A percentile compares a stretch with the other conserved stretches of the same genome.
Conservation (phyloP, 2,797 vertebrate species). For the Gila robusta region DNA sequence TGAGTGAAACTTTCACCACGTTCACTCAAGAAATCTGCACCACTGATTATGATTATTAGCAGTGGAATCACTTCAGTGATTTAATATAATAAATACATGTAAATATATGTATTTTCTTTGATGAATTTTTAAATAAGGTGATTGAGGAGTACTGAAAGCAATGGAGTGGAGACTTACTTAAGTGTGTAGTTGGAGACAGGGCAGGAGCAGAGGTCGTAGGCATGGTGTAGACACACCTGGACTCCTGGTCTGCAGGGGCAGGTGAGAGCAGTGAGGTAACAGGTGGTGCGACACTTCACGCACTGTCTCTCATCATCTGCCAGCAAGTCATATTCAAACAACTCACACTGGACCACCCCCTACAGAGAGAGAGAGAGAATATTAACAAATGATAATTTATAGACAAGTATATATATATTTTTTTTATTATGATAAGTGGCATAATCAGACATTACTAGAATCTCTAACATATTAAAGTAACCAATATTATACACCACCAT, state of each 20-base stretch:
- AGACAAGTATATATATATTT: neutral
- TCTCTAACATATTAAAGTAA: neutral
- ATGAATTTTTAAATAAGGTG: neutral
- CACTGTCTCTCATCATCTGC: constrained; percentile 97
- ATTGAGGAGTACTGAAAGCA: neutral
- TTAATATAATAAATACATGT: neutral
- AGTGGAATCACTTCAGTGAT: neutral
- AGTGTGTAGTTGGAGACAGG: constrained; percentile 85
- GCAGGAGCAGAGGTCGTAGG: constrained; percentile 88
- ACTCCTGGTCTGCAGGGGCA: constrained; percentile 87
- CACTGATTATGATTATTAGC: neutral
- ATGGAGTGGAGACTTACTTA: constrained; percentile 80
- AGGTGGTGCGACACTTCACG: constrained; percentile 92
- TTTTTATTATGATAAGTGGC: neutral
- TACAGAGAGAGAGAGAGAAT: constrained; percentile 59
- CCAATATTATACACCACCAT: neutral
- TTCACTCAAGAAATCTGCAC: neutral
- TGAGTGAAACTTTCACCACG: neutral
- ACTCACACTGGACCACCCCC: constrained; percentile 83
- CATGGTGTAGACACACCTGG: constrained; percentile 92
- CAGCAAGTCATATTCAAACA: constrained; percentile 88
- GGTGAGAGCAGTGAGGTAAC: constrained; percentile 93
- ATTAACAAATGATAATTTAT: neutral
- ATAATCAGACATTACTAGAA: neutral
- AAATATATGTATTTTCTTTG: neutral